Evolutionary conservation across 2,113 vertebrate genomes (phyloP).

Genomic region (Phycodurus eques): DNA sequence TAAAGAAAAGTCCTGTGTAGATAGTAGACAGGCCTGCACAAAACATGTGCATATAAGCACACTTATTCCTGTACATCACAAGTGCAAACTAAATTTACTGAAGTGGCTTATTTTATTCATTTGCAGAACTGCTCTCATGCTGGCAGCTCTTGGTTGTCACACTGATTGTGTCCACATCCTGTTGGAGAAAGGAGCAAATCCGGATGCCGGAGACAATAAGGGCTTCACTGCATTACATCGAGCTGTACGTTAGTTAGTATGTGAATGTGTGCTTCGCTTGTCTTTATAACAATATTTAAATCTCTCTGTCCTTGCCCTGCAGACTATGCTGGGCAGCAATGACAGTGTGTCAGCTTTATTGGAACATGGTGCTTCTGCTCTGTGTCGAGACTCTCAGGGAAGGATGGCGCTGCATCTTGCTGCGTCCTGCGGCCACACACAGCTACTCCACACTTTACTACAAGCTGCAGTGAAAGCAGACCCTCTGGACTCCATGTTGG

Average conservation of each 20-base stretch:
- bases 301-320: background rate
- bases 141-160: constrained; percentile 87
- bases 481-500: constrained; percentile 87
- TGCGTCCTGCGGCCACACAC: constrained; percentile 84
- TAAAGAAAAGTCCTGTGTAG: too few species aligned
- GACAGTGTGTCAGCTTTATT: constrained; percentile 87
- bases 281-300: background rate
- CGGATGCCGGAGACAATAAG: constrained; percentile 84
- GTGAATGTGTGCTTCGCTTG: background rate
- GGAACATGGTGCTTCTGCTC: constrained; percentile 88
- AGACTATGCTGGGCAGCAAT: constrained; percentile 87
- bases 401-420: constrained; percentile 88
- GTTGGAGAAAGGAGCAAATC: constrained; percentile 88
- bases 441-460: constrained; percentile 80
- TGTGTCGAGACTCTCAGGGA: constrained; percentile 89
- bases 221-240: constrained; percentile 89
- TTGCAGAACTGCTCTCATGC: constrained; percentile 87
- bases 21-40: too few species aligned
- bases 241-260: constrained; percentile 76
- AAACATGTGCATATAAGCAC: too few species aligned
- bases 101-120: background rate
- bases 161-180: constrained; percentile 91
- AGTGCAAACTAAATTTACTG: background rate
- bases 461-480: constrained; percentile 83
- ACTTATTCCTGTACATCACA: background rate